Percentiles rank a stretch among this genome's conserved stretches.
These are phyloP conservation scores for Stictonetta naevosa DNA, from an alignment of 2,113 vertebrate genomes.

Conservation along the genomic window DNA sequence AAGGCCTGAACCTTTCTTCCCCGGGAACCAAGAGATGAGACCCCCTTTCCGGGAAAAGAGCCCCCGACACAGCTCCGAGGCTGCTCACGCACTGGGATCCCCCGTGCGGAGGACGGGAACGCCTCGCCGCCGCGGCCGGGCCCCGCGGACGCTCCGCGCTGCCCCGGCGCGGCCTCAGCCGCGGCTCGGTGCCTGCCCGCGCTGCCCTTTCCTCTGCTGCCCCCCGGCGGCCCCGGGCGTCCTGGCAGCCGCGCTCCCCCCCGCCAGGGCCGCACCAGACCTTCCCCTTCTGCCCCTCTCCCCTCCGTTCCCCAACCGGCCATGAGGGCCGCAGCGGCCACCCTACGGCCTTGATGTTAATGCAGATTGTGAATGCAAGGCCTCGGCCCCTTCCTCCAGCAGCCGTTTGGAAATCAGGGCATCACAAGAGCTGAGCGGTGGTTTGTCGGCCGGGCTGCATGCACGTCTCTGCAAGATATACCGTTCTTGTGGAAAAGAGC, in stretches of 20 bases:
- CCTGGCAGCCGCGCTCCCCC: not conserved
- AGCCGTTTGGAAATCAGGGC: not conserved
- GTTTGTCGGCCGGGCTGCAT: not conserved
- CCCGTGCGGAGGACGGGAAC: not conserved
- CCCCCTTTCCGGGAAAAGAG: rapidly evolving
- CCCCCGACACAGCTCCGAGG: not conserved
- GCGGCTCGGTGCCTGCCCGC: not conserved
- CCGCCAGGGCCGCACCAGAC: not conserved
- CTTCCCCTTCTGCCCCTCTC: too few relatives aligned
- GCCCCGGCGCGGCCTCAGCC: too few relatives aligned
- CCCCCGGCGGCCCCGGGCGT: slow-evolving; percentile 2
- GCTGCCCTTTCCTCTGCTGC: slow-evolving; percentile 48
- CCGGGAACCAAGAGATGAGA: too few relatives aligned
- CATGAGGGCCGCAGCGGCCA: too few relatives aligned
- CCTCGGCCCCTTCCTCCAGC: not conserved
- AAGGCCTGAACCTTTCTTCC: not conserved
- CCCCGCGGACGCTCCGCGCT: too few relatives aligned
- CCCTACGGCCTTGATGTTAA: rapidly evolving
- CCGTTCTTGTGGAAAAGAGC: not conserved
- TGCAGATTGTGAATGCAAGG: not conserved
- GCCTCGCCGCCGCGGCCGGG: not conserved
- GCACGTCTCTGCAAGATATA: too few relatives aligned
- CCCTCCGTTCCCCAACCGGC: too few relatives aligned
- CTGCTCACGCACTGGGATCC: not conserved
- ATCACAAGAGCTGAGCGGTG: not conserved